phyloP scores from a whole-genome alignment of 2,113 vertebrate genomes.

The Plecotus auritus region DNA sequence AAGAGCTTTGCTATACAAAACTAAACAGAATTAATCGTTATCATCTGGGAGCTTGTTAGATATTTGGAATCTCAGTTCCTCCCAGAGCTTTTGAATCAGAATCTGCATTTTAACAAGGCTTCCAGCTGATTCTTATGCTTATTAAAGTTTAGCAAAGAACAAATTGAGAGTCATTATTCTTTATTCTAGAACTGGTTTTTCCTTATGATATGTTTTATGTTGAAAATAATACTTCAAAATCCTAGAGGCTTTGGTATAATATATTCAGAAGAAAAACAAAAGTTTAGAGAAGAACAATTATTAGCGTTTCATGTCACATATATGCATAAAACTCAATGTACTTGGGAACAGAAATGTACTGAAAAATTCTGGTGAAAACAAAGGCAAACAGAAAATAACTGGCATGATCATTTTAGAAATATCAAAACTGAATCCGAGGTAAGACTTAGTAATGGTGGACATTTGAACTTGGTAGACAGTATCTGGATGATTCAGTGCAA shows the following conservation, averaged over 20 bases:
- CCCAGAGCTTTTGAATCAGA: neutral
- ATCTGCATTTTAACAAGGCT: neutral
- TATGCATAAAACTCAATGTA: neutral
- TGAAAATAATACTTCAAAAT: neutral
- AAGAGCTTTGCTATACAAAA: neutral
- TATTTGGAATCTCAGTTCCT: neutral
- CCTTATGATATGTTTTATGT: neutral
- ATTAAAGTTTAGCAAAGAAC: neutral
- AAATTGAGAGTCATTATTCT: neutral
- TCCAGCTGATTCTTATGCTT: neutral
- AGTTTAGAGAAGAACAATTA: neutral
- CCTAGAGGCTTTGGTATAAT: neutral
- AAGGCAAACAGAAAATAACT: neutral
- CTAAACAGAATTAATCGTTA: neutral
- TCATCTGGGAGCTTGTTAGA: neutral
- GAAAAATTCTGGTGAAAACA: neutral
- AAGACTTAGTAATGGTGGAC: neutral
- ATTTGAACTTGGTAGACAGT: neutral
- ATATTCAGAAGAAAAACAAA: neutral
- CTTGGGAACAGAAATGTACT: neutral
- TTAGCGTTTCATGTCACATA: neutral
- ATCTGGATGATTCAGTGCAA: slow-evolving; percentile 1
- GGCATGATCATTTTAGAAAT: neutral
- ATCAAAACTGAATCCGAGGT: neutral
- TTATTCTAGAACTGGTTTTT: neutral